Conservation (phyloP, 2,797 vertebrate species). For the Pseudochirops corinnae region DNA sequence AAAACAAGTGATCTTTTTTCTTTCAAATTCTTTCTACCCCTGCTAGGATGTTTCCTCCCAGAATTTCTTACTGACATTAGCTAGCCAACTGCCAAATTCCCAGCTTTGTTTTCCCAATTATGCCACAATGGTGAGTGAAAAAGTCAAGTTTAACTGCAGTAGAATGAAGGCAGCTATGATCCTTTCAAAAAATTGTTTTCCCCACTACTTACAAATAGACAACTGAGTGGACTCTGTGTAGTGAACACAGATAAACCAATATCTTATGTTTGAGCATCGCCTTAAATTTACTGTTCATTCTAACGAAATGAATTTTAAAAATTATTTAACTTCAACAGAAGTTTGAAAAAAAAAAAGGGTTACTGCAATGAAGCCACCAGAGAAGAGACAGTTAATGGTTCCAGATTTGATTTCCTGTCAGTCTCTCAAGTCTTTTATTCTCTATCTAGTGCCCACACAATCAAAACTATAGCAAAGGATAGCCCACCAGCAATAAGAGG, state of each 20-base stretch:
- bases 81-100: slow-evolving; percentile 14
- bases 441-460: background rate
- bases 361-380: slow-evolving; percentile 43
- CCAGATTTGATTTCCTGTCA: slow-evolving; percentile 37
- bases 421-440: slow-evolving; percentile 42
- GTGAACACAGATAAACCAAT: background rate
- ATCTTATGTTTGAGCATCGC: background rate
- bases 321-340: background rate
- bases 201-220: background rate
- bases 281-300: background rate
- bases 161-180: slow-evolving; percentile 2
- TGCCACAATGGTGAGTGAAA: slow-evolving; percentile 20
- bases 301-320: background rate
- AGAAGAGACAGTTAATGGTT: slow-evolving; percentile 38
- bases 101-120: background rate
- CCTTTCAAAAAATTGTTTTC: slow-evolving; percentile 16
- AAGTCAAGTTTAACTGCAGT: background rate
- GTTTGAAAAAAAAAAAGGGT: background rate
- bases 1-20: slow-evolving; percentile 31
- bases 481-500: slow-evolving; percentile 20
- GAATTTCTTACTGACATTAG: slow-evolving; percentile 28
- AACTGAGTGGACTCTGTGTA: background rate
- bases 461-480: slow-evolving; percentile 21
- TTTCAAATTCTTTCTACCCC: background rate
- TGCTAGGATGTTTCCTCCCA: slow-evolving; percentile 35